Evolutionary conservation across 53 echinoderm and acorn worm genomes (phyloP).

Genomic region (Mesocentrotus franciscanus): DNA sequence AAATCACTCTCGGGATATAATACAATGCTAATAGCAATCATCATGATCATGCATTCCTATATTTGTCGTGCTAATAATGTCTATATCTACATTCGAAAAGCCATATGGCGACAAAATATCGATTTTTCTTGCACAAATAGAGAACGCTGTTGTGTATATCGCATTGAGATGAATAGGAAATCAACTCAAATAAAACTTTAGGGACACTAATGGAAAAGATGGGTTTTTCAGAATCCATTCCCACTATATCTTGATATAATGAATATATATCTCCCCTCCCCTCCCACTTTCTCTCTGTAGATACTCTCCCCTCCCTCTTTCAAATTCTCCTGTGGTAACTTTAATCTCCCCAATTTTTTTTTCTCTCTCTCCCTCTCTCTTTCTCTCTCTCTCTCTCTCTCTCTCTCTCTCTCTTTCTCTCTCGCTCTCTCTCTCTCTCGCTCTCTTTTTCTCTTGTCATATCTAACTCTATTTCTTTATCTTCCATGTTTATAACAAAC

Average conservation of each 20-base stretch:
- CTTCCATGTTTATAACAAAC: not conserved
- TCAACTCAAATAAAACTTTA: too few relatives aligned
- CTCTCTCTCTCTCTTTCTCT: not conserved
- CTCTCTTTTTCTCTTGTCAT: not conserved
- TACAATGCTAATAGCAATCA: not conserved
- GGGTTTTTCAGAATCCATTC: not conserved
- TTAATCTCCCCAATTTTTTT: not conserved
- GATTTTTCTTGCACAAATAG: not conserved
- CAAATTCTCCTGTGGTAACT: not conserved
- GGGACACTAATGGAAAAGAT: too few relatives aligned
- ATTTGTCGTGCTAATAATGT: not conserved
- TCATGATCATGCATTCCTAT: not conserved
- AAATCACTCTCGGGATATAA: not conserved
- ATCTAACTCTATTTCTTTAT: not conserved
- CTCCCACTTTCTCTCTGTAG: not conserved
- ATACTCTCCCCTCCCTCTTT: not conserved
- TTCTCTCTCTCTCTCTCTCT: not conserved
- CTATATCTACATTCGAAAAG: not conserved
- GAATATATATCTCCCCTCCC: not conserved
- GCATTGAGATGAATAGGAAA: not conserved
- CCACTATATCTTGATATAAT: not conserved
- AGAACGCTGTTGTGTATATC: not conserved
- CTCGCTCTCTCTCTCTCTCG: not conserved
- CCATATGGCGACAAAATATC: not conserved
- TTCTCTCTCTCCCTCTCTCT: not conserved